phyloP scores from a whole-genome alignment of 2,797 vertebrate genomes.

The Myotis planiceps region DNA sequence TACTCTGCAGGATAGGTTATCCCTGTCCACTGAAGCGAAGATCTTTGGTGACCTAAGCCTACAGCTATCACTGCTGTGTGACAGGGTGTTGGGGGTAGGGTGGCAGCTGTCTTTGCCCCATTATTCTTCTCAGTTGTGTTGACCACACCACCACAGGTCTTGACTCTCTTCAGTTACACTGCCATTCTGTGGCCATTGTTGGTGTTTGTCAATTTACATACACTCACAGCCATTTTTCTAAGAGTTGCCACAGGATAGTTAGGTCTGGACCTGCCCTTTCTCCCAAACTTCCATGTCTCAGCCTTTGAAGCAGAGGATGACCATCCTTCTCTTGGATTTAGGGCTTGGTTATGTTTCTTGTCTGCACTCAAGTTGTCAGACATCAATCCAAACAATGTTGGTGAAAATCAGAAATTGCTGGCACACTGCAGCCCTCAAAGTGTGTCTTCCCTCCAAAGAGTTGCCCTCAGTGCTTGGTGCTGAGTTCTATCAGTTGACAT shows the following conservation, averaged over 20 bases:
- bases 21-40: not conserved
- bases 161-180: not conserved
- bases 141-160: not conserved
- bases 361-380: not conserved
- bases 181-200: not conserved
- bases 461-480: not conserved
- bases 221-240: not conserved
- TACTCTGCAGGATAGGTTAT: too few species aligned
- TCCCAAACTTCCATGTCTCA: not conserved
- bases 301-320: not conserved
- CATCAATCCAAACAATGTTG: not conserved
- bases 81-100: not conserved
- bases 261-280: not conserved
- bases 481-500: not conserved
- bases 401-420: not conserved
- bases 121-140: not conserved
- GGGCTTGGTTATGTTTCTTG: not conserved
- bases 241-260: too few species aligned
- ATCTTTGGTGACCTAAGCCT: not conserved
- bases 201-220: not conserved
- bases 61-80: not conserved
- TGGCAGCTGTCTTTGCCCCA: not conserved
- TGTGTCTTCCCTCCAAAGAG: not conserved
- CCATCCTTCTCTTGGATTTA: not conserved
- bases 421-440: not conserved